Base-by-base conservation (phyloP, 2,888 invertebrate genomes). In the Boloria euphrosyne region DNA sequence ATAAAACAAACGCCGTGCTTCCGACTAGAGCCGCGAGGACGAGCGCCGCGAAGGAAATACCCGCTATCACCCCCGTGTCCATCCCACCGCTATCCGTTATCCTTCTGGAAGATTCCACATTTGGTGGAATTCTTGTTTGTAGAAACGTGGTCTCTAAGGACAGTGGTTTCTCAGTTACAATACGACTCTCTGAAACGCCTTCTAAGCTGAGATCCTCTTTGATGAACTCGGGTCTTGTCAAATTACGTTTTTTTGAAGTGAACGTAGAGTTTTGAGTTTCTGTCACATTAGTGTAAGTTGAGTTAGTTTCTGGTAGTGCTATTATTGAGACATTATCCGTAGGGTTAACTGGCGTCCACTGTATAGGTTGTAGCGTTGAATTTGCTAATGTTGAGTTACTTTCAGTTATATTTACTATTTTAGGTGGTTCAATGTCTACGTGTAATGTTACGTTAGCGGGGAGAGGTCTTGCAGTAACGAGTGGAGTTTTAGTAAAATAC, bases 21-120 rank as follows among this genome's bases (percentile, higher is more conserved):
- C 94, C 95, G 52, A 94, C 93, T 47, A 95, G 83, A 6, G 94
- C 95, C 52, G 94, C 93, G 66, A 95, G 81, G 51, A 94, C 94
- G 70, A 95, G 86, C 70, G 95, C 94, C 53, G 94, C 95, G 73
- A 95, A 93, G 44, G 95, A 94, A 73, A 95, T 95, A 14, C 95
- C 95, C 22, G 95, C 94, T 71, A 96, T 95, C 51, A 93, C 93
- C 7, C 94, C 94, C 44, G 93, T 93, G 74, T 94, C 94, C 86
- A 94, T 87, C 0, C 89, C 88, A 0, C 82, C 82, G 0, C 80
- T 82, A 2, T 90, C 89, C 69, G 87, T 86, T 43, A 89, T 79
- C 38, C 88, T 79, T 77, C 88, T 84, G 66, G 88, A 90, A 67
- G 87, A 86, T 71, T 91, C 91, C 73, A 90, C 79, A 65, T 86